A percentile compares a stretch with the other conserved stretches of the same genome.
These are phyloP conservation scores for Xiphophorus maculatus DNA, from an alignment of 2,113 vertebrate species.

Conservation along the genomic window DNA sequence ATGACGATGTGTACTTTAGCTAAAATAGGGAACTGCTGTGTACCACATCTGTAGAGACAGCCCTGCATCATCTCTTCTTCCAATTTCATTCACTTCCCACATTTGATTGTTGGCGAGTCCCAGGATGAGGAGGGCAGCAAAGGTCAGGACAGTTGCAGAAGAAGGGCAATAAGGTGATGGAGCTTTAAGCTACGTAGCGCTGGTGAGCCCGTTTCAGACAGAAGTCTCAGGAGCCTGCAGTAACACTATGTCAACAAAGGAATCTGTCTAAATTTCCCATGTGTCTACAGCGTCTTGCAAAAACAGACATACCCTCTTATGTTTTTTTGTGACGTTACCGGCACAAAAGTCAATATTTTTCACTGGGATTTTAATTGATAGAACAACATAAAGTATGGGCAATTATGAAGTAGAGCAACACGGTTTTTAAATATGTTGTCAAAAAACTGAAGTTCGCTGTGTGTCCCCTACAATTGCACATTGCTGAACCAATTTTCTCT, in stretches of 20 bases:
- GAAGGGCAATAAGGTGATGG: slow-evolving; percentile 54
- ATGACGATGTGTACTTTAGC: slow-evolving; percentile 48
- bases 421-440: background rate
- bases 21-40: slow-evolving; percentile 59
- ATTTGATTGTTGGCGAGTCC: slow-evolving; percentile 31
- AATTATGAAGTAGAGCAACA: background rate
- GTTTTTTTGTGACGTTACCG: background rate
- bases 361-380: background rate
- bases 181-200: slow-evolving; percentile 52
- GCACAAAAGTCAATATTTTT: background rate
- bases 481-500: background rate
- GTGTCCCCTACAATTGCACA: too few relatives aligned
- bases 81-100: slow-evolving; percentile 49
- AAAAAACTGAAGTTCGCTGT: background rate
- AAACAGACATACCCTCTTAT: background rate
- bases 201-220: slow-evolving; percentile 53
- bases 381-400: background rate
- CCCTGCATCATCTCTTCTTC: slow-evolving; percentile 28
- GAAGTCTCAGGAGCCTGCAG: slow-evolving; percentile 8
- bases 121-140: slow-evolving; percentile 43
- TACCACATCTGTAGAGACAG: slow-evolving; percentile 49
- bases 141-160: slow-evolving; percentile 65
- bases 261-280: background rate
- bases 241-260: background rate
- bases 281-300: background rate